A percentile compares a stretch with the other conserved stretches of the same genome.
Evolutionary conservation across 2,113 vertebrate species (phyloP).

Genomic region (Callocephalon fimbriatum): DNA sequence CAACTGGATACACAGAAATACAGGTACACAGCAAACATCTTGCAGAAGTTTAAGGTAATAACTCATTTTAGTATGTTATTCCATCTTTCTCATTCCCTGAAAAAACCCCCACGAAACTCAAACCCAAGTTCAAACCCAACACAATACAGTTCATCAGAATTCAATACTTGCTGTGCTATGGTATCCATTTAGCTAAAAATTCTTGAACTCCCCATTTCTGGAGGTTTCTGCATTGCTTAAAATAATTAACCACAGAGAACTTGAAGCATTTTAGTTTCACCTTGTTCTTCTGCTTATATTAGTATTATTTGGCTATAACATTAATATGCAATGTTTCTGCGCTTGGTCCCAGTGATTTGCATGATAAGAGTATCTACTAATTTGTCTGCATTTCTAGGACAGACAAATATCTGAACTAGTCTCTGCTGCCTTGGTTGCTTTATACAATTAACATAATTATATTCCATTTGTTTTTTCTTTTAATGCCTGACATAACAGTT

Average conservation of each 20-base stretch:
- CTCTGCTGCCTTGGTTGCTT: neutral
- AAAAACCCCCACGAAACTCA: neutral
- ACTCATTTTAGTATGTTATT: neutral
- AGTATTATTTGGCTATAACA: neutral
- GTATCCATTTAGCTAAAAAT: neutral
- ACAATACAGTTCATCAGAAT: neutral
- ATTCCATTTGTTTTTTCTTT: neutral
- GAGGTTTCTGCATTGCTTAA: neutral
- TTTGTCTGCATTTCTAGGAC: neutral
- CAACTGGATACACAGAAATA: neutral
- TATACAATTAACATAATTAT: neutral
- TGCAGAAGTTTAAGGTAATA: neutral
- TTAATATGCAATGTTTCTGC: neutral
- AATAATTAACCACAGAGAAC: neutral
- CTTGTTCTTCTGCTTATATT: neutral
- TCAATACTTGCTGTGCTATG: neutral
- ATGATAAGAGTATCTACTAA: accelerated
- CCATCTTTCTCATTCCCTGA: neutral
- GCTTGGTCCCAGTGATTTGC: neutral
- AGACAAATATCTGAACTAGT: neutral
- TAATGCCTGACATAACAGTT: neutral
- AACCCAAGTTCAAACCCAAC: neutral
- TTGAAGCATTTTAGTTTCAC: neutral
- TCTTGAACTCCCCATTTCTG: neutral
- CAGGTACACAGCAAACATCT: neutral